Evolutionary conservation across 2,888 invertebrate species (phyloP).

Genomic region (Zygothrica quintamaculata): DNA sequence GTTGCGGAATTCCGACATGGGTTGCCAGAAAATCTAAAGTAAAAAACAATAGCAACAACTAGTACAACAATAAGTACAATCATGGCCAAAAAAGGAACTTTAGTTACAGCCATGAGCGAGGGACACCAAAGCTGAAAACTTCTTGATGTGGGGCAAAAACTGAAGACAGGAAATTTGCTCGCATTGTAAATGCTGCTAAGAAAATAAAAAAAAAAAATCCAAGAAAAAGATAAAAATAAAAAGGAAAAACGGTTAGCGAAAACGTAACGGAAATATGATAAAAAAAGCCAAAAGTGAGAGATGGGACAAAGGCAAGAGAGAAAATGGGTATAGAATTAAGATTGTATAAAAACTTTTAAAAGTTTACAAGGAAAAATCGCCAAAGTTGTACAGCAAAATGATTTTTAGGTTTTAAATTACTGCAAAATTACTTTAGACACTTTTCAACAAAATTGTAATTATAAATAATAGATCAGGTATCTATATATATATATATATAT

Average conservation of each 20-base stretch:
- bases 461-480: too few species aligned
- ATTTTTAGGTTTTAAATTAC: background rate
- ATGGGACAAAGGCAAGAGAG: background rate
- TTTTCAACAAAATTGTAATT: too few species aligned
- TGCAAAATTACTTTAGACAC: too few species aligned
- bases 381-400: background rate
- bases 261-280: constrained; percentile 44
- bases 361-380: constrained; percentile 7
- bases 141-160: constrained; percentile 38
- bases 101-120: constrained; percentile 32
- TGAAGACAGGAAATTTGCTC: constrained; percentile 64
- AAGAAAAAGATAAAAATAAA: constrained; percentile 1
- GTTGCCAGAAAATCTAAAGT: constrained; percentile 5
- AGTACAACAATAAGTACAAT: constrained; percentile 3
- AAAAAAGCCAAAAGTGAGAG: constrained; percentile 1
- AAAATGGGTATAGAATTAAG: constrained; percentile 21
- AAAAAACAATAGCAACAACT: too few species aligned
- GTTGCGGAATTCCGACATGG: constrained; percentile 35
- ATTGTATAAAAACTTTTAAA: constrained; percentile 26
- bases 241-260: constrained; percentile 48
- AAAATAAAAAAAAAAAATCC: constrained; percentile 34
- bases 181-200: constrained; percentile 45
- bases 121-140: constrained; percentile 30
- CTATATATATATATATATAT: too few species aligned
- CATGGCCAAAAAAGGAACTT: constrained; percentile 31